A percentile compares a stretch with the other conserved stretches of the same genome.
Evolutionary conservation across 2,888 invertebrate genomes (phyloP).

Genomic region (Alviniconcha strummeri): DNA sequence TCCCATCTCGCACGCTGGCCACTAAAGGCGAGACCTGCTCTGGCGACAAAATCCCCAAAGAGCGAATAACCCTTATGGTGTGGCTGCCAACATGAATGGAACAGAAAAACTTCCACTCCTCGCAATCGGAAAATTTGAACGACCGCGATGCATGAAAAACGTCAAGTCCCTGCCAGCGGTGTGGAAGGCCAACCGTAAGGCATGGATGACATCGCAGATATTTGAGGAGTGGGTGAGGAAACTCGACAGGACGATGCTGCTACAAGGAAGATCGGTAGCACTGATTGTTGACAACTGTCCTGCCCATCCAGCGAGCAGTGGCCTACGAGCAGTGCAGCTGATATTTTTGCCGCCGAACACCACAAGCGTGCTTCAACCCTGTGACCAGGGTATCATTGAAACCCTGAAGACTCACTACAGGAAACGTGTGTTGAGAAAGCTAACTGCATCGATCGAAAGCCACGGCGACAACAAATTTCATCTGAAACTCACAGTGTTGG

Average conservation of each 20-base stretch:
- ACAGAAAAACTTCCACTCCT: slow-evolving; percentile 42
- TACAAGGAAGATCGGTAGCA: slow-evolving; percentile 35
- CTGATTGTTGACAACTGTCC: slow-evolving; percentile 51
- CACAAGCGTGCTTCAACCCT: slow-evolving; percentile 50
- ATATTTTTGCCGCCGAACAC: slow-evolving; percentile 56
- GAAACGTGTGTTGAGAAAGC: neutral
- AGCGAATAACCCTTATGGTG: slow-evolving; percentile 42
- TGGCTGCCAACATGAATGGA: slow-evolving; percentile 48
- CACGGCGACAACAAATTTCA: neutral
- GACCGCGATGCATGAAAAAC: slow-evolving; percentile 48
- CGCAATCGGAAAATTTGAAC: slow-evolving; percentile 46
- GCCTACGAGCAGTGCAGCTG: slow-evolving; percentile 40
- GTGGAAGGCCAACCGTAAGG: slow-evolving; percentile 46
- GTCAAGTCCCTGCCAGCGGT: slow-evolving; percentile 39
- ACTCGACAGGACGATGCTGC: slow-evolving; percentile 40
- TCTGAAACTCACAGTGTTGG: slow-evolving; percentile 23
- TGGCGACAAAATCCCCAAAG: slow-evolving; percentile 49
- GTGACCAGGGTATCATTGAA: slow-evolving; percentile 54
- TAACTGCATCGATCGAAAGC: neutral
- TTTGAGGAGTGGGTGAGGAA: slow-evolving; percentile 48
- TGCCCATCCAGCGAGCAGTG: slow-evolving; percentile 43
- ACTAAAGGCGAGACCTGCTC: slow-evolving; percentile 43
- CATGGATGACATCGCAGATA: slow-evolving; percentile 47
- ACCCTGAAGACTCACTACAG: slow-evolving; percentile 40
- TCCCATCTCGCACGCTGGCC: slow-evolving; percentile 43